Conservation (phyloP, 2,797 vertebrate species). For the Pipistrellus nathusii region DNA sequence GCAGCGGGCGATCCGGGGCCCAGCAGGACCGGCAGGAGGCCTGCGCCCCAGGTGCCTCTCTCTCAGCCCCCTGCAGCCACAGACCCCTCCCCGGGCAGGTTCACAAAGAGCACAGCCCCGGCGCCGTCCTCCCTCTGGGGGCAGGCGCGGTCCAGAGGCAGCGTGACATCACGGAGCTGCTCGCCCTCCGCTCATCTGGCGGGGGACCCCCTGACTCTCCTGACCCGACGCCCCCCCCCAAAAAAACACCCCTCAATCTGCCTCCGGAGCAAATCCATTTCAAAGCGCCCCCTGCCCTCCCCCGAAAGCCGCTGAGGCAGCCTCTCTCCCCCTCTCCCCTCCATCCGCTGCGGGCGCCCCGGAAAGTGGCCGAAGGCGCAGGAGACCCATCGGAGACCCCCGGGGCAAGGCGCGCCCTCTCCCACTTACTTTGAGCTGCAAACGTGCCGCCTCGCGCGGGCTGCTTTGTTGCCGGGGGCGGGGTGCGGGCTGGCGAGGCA, state of each 20-base stretch:
- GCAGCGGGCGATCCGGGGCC: background rate
- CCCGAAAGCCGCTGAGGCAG: background rate
- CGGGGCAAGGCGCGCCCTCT: background rate
- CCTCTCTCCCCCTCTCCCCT: background rate
- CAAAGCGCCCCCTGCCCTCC: background rate
- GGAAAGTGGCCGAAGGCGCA: background rate
- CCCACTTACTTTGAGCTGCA: slow-evolving; percentile 76
- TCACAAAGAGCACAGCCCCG: background rate
- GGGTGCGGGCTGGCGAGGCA: background rate
- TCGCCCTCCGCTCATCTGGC: background rate
- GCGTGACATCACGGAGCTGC: background rate
- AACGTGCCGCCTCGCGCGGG: background rate
- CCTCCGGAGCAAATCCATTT: background rate
- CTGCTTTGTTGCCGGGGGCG: slow-evolving; percentile 42
- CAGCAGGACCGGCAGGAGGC: background rate
- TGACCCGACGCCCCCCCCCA: background rate
- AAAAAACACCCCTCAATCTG: background rate
- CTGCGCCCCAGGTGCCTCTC: background rate
- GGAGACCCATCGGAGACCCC: background rate
- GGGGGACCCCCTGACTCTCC: background rate
- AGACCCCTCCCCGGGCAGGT: slow-evolving; percentile 57
- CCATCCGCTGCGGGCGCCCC: background rate
- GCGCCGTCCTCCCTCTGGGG: background rate
- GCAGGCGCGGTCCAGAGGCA: background rate
- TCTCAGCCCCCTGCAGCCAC: background rate